Base-by-base conservation (phyloP, 2,113 vertebrate genomes). In the Cromileptes altivelis region DNA sequence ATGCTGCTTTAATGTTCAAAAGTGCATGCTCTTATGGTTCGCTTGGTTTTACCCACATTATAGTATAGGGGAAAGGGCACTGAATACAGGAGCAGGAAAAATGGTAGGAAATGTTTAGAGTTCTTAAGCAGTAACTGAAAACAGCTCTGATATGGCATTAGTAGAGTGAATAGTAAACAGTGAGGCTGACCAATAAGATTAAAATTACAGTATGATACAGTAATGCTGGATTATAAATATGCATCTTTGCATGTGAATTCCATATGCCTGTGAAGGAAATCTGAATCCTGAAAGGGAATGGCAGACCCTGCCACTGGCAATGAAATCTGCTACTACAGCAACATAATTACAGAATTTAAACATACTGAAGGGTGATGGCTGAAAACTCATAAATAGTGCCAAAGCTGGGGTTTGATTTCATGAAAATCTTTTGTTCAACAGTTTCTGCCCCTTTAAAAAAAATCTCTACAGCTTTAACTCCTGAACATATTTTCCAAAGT, bases 21-120 rank as follows among this genome's bases (percentile, higher is more conserved):
- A 71, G 60, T 65, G 45, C 67, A 71, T 76, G 30, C 27, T 85
- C 33, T 64, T 72, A 80, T 53, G 60, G 52, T 14, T 65, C 56
- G 17, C 13, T 62, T n/a, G 55, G 23, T 61, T 85, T 64, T 64
- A 71, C 19, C 15, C 33, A 67, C 33, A 23, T 23, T 40, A 21
- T 37, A 70, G 18, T 57, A 65, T 49, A 8, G 42, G 2, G 21
- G 21, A 25, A 4, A 60, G 30, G 4, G 42, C 42, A 21, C 6
- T 27, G 70, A 19, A 50, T n/a, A 62, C 9, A 37, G 17, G 12
- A 12, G 15, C 6, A 49, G 13, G 13, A 63, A 53, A 45, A 53
- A 27, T 6, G 12, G 14, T 9, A 17, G 63, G 6, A 15, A 25
- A 25, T 25, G 40, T 40, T 64, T 1, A 3, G 19, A 6, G 42